Evolutionary conservation across 2,797 vertebrate genomes (phyloP).

Genomic region (Periophthalmus magnuspinnatus): DNA sequence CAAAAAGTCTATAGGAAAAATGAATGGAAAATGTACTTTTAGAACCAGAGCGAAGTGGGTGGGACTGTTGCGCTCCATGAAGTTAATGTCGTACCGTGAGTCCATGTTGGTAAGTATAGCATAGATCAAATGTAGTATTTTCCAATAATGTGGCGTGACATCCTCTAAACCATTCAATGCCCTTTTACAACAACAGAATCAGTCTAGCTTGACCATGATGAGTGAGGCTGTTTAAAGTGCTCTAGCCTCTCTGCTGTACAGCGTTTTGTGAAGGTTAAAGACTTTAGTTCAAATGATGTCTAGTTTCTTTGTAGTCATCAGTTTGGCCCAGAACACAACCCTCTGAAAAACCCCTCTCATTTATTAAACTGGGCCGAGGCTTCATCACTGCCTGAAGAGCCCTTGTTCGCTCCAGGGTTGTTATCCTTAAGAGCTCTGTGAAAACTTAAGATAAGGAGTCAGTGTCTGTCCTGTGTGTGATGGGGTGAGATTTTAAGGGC

Average conservation of each 20-base stretch:
- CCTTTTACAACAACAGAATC: background rate
- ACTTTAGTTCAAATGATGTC: background rate
- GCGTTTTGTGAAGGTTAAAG: constrained; percentile 9
- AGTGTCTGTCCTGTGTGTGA: background rate
- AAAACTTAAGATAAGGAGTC: background rate
- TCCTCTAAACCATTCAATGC: background rate
- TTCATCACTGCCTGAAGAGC: constrained; percentile 6
- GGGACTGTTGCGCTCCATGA: no score
- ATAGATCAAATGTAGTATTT: no score
- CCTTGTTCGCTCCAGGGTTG: constrained; percentile 7
- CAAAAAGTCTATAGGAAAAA: no score
- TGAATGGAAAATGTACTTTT: no score
- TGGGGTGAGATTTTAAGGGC: background rate
- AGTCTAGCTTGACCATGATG: background rate
- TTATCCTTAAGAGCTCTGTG: constrained; percentile 1
- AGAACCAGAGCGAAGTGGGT: no score
- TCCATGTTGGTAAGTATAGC: no score
- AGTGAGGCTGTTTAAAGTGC: background rate
- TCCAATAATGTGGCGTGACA: no score
- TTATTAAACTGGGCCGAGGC: constrained; percentile 17
- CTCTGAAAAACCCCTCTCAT: constrained; percentile 13
- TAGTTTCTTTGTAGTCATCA: constrained; percentile 21
- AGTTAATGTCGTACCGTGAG: no score
- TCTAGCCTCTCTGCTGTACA: background rate
- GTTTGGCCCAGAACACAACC: constrained; percentile 17